Evolutionary conservation across 2,113 vertebrate species (phyloP), one percentile per base, ranked within the genome.

Genomic region (Carassius carassius): DNA sequence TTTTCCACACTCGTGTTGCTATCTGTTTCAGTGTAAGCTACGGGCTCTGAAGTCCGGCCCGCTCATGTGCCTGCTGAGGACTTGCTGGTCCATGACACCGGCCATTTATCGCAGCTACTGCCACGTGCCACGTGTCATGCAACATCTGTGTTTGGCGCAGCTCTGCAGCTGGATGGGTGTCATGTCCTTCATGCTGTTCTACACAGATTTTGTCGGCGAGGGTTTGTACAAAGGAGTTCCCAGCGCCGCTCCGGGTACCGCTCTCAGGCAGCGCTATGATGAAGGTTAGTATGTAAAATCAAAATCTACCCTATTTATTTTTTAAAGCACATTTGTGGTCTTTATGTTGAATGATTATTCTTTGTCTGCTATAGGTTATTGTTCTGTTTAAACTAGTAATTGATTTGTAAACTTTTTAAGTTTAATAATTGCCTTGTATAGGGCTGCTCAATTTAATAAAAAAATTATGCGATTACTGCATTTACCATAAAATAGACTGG

Each of bases 141-240:
- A 87, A 80, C 94, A 92, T 88, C 94, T 95, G 74, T 95, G 94
- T 16, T 81, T 90, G 76, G 94, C 94, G 3, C 95, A 95, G 91
- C 94, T 95, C n/a, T 95, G 94, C 91, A 94, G 94, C 92, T 95
- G 95, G 94, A 94, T 95, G 91, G 94, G 94, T 0, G 92, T 95
- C 84, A 94, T 95, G 95, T 94, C 93, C 13, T 95, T 95, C 54
- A 94, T 95, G 92, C 94, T 95, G 10, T 95, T 95, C 90, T 95
- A 95, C 94, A 95, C 95, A 3, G 95, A 95, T 92, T 95, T 95
- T 89, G 90, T 95, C 35, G 94, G 94, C 1, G 95, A 95, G 83
- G 95, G 94, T 23, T 87, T 95, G 29, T 95, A 95, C 4, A 89
- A 90, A 54, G 95, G 95, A 0, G 93, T 95, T 29, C 94, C 95